A percentile compares a stretch with the other conserved stretches of the same genome.
Conservation (phyloP, 1,140 invertebrate species). For the Bombyx mandarina region DNA sequence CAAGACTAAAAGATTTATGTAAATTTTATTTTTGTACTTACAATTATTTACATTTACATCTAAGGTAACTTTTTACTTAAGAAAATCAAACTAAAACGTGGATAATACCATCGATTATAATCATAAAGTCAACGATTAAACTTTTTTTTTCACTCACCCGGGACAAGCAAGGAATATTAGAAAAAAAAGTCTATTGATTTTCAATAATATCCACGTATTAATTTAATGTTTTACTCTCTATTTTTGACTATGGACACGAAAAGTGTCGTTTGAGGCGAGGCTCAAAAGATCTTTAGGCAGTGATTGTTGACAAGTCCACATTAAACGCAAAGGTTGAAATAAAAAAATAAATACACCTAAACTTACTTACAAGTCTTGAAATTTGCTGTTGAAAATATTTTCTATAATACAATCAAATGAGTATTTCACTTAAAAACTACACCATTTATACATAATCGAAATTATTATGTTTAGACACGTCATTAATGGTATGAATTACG, state of each 20-base stretch:
- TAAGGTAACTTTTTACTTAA: constrained; percentile 50
- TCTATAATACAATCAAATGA: too few species aligned
- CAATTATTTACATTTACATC: constrained; percentile 42
- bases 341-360: constrained; percentile 13
- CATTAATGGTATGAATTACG: too few species aligned
- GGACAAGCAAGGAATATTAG: too few species aligned
- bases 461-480: not conserved
- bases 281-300: constrained; percentile 41
- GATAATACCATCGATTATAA: too few species aligned
- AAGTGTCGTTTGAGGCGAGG: constrained; percentile 27
- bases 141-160: too few species aligned
- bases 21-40: constrained; percentile 38
- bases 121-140: too few species aligned
- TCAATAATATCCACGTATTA: too few species aligned
- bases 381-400: too few species aligned
- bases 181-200: too few species aligned
- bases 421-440: too few species aligned
- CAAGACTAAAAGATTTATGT: constrained; percentile 1
- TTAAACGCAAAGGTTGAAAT: constrained; percentile 7
- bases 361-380: not conserved
- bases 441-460: not conserved
- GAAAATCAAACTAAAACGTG: too few species aligned
- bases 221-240: constrained; percentile 35
- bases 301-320: constrained; percentile 28
- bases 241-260: constrained; percentile 59